Percentiles rank a stretch among this genome's conserved stretches.
Evolutionary conservation across 2,888 invertebrate species (phyloP).

Genomic region (Dynastes hyllus): DNA sequence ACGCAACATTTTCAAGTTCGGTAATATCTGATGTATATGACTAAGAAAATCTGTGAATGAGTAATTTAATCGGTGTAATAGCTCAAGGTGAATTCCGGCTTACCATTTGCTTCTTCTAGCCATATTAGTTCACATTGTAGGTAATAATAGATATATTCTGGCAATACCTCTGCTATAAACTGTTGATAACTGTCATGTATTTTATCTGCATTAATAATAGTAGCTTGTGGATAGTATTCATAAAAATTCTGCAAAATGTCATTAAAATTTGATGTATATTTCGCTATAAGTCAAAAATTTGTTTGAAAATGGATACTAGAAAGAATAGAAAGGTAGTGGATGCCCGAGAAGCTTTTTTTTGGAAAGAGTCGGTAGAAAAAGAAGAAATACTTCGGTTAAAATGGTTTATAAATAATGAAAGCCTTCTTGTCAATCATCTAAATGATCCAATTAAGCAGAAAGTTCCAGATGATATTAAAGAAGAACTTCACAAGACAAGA

Average conservation of each 20-base stretch:
- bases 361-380: constrained; percentile 62
- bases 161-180: constrained; percentile 61
- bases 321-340: constrained; percentile 43
- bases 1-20: constrained; percentile 20
- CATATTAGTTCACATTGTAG: constrained; percentile 64
- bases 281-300: background rate
- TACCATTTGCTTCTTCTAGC: constrained; percentile 59
- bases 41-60: constrained; percentile 38
- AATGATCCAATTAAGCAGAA: constrained; percentile 60
- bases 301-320: constrained; percentile 29
- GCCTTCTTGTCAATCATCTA: constrained; percentile 63
- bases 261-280: constrained; percentile 26
- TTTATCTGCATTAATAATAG: constrained; percentile 58
- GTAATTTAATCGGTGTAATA: background rate
- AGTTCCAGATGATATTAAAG: constrained; percentile 63
- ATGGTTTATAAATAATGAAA: constrained; percentile 68
- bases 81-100: constrained; percentile 1
- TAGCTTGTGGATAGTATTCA: constrained; percentile 51
- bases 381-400: constrained; percentile 66
- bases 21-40: constrained; percentile 9
- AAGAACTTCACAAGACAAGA: constrained; percentile 59
- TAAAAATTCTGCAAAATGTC: constrained; percentile 62
- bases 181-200: constrained; percentile 58
- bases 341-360: constrained; percentile 48
- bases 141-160: constrained; percentile 61